Evolutionary conservation across 2,888 invertebrate genomes (phyloP).

Genomic region (Macrophya annulata): DNA sequence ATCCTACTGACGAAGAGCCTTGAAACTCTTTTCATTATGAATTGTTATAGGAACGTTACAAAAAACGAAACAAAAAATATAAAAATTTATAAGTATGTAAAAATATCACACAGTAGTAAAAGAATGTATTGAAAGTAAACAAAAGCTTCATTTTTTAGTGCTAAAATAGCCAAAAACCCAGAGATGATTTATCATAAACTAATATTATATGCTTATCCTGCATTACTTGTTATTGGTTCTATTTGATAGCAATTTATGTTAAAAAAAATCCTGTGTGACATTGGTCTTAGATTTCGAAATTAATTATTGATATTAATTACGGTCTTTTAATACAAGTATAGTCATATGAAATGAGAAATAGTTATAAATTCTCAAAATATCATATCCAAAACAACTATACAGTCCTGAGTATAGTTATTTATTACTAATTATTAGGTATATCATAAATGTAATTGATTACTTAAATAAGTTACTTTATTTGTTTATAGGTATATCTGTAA

Average conservation of each 20-base stretch:
- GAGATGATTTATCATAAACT: not conserved
- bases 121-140: not conserved
- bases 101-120: not conserved
- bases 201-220: not conserved
- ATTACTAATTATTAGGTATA: conserved; percentile 34
- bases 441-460: conserved; percentile 40
- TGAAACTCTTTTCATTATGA: not conserved
- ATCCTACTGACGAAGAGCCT: not conserved
- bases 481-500: conserved; percentile 22
- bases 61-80: not conserved
- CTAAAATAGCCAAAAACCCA: not conserved
- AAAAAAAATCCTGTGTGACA: conserved; percentile 22
- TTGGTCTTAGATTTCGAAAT: conserved; percentile 34
- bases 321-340: not conserved
- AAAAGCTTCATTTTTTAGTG: conserved; percentile 35
- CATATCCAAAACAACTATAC: conserved; percentile 47
- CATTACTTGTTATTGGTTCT: conserved; percentile 24
- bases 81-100: not conserved
- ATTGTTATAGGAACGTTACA: conserved; percentile 14
- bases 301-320: conserved; percentile 2
- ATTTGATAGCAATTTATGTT: conserved; percentile 14
- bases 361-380: conserved; percentile 32
- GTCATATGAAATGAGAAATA: conserved; percentile 23
- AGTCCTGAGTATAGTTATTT: conserved; percentile 46
- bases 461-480: conserved; percentile 46